Conservation (phyloP, 1,140 invertebrate species). For the Anoplophora glabripennis region DNA sequence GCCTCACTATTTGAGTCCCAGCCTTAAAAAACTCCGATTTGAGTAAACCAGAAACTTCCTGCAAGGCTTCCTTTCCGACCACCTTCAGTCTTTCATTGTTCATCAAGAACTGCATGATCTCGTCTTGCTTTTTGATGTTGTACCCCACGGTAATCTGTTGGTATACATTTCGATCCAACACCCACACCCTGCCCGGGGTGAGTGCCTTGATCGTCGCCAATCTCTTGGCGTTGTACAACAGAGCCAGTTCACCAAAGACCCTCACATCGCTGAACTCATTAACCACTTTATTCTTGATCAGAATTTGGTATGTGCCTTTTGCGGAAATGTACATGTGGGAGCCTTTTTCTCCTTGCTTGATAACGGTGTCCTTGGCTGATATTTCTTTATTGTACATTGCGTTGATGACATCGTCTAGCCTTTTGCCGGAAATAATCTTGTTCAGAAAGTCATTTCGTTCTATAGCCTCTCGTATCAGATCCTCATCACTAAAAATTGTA, state of each 20-base stretch:
- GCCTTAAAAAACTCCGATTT: slow-evolving; percentile 84
- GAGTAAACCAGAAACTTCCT: slow-evolving; percentile 85
- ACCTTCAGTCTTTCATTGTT: slow-evolving; percentile 80
- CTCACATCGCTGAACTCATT: slow-evolving; percentile 28
- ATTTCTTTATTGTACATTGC: slow-evolving; percentile 34
- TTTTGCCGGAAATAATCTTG: slow-evolving; percentile 31
- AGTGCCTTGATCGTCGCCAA: slow-evolving; percentile 30
- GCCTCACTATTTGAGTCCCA: slow-evolving; percentile 83
- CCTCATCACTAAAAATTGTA: slow-evolving; percentile 35
- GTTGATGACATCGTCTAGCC: slow-evolving; percentile 31
- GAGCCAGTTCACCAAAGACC: slow-evolving; percentile 39
- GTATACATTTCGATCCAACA: slow-evolving; percentile 79
- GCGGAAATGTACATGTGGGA: slow-evolving; percentile 37
- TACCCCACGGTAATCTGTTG: slow-evolving; percentile 85
- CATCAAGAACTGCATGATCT: slow-evolving; percentile 79
- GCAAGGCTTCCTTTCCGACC: slow-evolving; percentile 74
- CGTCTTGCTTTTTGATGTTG: slow-evolving; percentile 74
- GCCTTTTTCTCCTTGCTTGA: slow-evolving; percentile 37
- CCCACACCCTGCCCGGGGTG: slow-evolving; percentile 74
- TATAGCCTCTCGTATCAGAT: slow-evolving; percentile 35
- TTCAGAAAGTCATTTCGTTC: slow-evolving; percentile 37
- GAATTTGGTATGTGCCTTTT: slow-evolving; percentile 26
- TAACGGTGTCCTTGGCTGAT: slow-evolving; percentile 27
- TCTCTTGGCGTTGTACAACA: slow-evolving; percentile 38
- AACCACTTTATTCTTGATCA: slow-evolving; percentile 30